A percentile compares a stretch with the other conserved stretches of the same genome.
Evolutionary conservation across 2,888 invertebrate species (phyloP).

Genomic region (Aporophyla nigra): DNA sequence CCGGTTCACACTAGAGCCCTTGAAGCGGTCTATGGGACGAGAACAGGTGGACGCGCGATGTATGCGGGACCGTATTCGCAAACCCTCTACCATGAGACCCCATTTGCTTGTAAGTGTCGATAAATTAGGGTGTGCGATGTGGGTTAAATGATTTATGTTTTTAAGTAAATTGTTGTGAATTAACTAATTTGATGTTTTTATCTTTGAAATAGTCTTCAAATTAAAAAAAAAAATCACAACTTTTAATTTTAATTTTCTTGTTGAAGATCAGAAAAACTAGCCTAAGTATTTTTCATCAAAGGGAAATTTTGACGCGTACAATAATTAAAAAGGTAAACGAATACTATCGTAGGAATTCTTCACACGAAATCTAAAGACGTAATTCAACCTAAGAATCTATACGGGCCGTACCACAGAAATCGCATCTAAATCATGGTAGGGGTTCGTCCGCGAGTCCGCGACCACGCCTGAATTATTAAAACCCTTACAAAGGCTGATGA

Average conservation of each 20-base stretch:
- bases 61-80: slow-evolving; percentile 61
- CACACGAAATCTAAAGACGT: background rate
- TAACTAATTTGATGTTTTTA: background rate
- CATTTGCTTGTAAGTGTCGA: background rate
- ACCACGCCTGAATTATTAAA: slow-evolving; percentile 84
- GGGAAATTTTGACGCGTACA: background rate
- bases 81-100: slow-evolving; percentile 59
- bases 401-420: slow-evolving; percentile 21
- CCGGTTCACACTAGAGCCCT: slow-evolving; percentile 63
- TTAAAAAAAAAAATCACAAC: background rate
- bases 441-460: slow-evolving; percentile 69
- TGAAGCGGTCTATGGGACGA: slow-evolving; percentile 72
- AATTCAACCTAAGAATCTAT: slow-evolving; percentile 14
- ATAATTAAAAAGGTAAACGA: background rate
- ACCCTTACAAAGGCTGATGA: slow-evolving; percentile 81
- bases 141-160: too few species aligned
- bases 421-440: slow-evolving; percentile 60
- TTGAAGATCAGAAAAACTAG: background rate
- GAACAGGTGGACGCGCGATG: slow-evolving; percentile 65
- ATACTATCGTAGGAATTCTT: background rate
- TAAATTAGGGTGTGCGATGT: slow-evolving; percentile 1
- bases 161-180: background rate
- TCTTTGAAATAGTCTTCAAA: too few species aligned
- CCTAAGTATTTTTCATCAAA: background rate
- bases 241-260: background rate